Evolutionary conservation across 1,140 invertebrate genomes (phyloP), one percentile per base, ranked within the genome.

Genomic region (Megalonaias nervosa): DNA sequence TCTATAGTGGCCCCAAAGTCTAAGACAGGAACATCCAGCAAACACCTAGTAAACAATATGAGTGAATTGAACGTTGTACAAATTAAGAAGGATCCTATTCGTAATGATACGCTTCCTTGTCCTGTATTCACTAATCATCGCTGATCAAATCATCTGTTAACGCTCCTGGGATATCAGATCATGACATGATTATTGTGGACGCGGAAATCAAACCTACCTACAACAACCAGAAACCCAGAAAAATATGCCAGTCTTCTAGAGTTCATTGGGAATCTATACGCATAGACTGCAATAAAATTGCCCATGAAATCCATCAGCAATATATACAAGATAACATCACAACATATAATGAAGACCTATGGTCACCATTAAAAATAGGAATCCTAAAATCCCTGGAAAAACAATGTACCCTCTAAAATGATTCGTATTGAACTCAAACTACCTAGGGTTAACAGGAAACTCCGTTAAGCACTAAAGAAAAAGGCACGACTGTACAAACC

Each of bases 41-140:
- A 71, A 70, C 21, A 66, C 17, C 67, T 77, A 38, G 57, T 71
- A 6, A 62, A 71, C 58, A 64, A 66, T 38, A 48, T 55, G 12
- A 21, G 16, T 21, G 19, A 23, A 16, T 26, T n/a, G 2, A 58
- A 61, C 55, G 4, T 71, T 16, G 26, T 60, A 26, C 75, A 77
- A 66, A 38, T 77, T 66, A n/a, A 71, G 2, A 1, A 62, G 5
- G 16, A 64, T 71, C 75, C 75, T 26, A 64, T 68, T 21, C 13
- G 75, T 55, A n/a, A 62, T 58, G 56, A n/a, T 12, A 71, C 71
- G 60, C 23, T 77, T 55, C 21, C 71, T n/a, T 67, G 66, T 48
- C 69, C 64, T 21, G 15, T 66, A 57, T 77, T 77, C 65, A 64
- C 60, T 31, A 74, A 79, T 31, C 58, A 21, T 61, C 75, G 17